These are phyloP conservation scores for Triplophysa siluroides DNA, from an alignment of 2,113 vertebrate species.

Conservation along the genomic window DNA sequence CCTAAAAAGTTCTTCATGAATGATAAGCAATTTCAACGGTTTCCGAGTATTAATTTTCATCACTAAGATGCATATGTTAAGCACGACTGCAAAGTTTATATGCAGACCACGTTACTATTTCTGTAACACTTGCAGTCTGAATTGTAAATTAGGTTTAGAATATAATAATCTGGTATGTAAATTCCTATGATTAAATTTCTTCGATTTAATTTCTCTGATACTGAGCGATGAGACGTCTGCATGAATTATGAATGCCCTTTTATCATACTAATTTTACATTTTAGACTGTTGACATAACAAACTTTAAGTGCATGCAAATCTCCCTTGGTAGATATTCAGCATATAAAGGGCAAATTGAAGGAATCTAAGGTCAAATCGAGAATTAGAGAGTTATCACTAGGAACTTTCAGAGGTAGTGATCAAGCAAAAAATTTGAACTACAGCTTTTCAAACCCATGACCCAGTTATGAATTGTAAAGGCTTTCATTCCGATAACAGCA, in stretches of 20 bases:
- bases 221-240: constrained; percentile 9
- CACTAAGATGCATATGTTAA: constrained; percentile 49
- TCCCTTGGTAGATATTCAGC: constrained; percentile 32
- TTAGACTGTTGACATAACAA: constrained; percentile 41
- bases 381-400: no score
- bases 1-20: not conserved
- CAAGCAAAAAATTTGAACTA: not conserved
- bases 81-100: constrained; percentile 26
- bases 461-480: not conserved
- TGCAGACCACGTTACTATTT: constrained; percentile 41
- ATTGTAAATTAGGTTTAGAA: constrained; percentile 61
- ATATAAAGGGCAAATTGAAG: constrained; percentile 33
- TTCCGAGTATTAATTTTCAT: constrained; percentile 25
- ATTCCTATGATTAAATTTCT: constrained; percentile 53
- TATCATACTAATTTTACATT: constrained; percentile 56
- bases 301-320: constrained; percentile 56
- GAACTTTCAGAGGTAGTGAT: constrained; percentile 32
- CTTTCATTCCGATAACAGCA: constrained; percentile 3
- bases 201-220: constrained; percentile 60
- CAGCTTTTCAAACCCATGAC: not conserved
- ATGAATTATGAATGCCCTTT: constrained; percentile 65
- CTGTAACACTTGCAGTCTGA: constrained; percentile 37
- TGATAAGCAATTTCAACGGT: not conserved
- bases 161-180: constrained; percentile 59
- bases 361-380: constrained; percentile 12